These are phyloP conservation scores for Zaprionus capensis DNA, from an alignment of 1,140 invertebrate genomes.

Conservation along the genomic window DNA sequence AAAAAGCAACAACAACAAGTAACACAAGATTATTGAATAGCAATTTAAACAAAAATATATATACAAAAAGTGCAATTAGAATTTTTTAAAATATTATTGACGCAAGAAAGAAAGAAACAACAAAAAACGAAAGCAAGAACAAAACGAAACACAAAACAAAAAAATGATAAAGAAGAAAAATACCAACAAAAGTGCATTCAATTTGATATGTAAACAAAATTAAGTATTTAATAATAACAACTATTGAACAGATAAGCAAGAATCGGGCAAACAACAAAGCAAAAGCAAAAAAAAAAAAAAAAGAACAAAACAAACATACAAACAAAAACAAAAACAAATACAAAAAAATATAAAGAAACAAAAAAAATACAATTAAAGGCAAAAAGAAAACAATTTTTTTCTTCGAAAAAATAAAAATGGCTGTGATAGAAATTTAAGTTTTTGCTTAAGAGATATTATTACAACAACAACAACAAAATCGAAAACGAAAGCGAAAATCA, in stretches of 20 bases:
- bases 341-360: constrained; percentile 4
- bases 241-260: constrained; percentile 47
- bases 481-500: constrained; percentile 7
- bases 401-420: constrained; percentile 65
- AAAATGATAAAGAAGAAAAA: constrained; percentile 14
- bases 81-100: constrained; percentile 78
- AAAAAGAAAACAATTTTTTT: constrained; percentile 57
- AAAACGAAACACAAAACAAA: constrained; percentile 17
- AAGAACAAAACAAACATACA: constrained; percentile 27
- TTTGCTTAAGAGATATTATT: constrained; percentile 56
- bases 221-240: constrained; percentile 47
- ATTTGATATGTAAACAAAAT: constrained; percentile 56
- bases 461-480: constrained; percentile 29
- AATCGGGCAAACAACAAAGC: constrained; percentile 53
- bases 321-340: constrained; percentile 13
- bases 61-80: constrained; percentile 81
- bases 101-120: constrained; percentile 50
- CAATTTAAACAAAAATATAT: constrained; percentile 55
- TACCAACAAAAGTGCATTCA: constrained; percentile 75
- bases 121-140: constrained; percentile 61
- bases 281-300: constrained; percentile 16
- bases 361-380: constrained; percentile 26
- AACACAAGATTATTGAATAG: constrained; percentile 51
- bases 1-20: constrained; percentile 27
- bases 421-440: constrained; percentile 80